Conservation (phyloP, 2,113 vertebrate species). For the Urocolius indicus region DNA sequence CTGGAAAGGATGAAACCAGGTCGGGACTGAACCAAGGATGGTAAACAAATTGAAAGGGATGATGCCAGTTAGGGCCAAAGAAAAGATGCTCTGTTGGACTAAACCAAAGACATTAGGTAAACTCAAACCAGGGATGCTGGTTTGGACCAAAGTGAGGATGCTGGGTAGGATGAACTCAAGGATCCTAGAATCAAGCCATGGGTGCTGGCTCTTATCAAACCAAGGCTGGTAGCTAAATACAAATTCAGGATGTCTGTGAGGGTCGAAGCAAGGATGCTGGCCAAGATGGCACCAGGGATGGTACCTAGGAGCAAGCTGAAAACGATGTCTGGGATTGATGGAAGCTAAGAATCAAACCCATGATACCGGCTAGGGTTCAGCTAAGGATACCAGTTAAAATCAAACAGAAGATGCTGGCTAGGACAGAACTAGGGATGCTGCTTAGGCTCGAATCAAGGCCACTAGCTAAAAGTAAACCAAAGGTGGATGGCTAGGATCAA, state of each 20-base stretch:
- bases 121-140: not conserved
- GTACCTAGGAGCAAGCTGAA: not conserved
- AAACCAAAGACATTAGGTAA: not conserved
- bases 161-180: not conserved
- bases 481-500: not conserved
- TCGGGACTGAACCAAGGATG: not conserved
- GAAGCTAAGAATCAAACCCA: not conserved
- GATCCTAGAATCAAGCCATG: accelerated
- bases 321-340: too few species aligned
- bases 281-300: too few species aligned
- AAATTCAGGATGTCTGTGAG: not conserved
- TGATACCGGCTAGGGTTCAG: not conserved
- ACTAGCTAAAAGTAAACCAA: not conserved
- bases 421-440: too few species aligned
- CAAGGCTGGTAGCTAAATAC: not conserved
- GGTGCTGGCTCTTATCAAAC: not conserved
- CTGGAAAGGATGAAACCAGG: not conserved
- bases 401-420: not conserved
- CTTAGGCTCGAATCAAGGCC: not conserved
- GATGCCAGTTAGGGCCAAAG: not conserved
- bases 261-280: not conserved
- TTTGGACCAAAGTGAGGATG: not conserved
- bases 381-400: too few species aligned
- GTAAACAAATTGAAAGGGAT: not conserved
- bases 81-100: too few species aligned